Percentiles rank a stretch among this genome's conserved stretches.
Evolutionary conservation across 2,797 vertebrate species (phyloP).

Genomic region (Acanthornis magna): DNA sequence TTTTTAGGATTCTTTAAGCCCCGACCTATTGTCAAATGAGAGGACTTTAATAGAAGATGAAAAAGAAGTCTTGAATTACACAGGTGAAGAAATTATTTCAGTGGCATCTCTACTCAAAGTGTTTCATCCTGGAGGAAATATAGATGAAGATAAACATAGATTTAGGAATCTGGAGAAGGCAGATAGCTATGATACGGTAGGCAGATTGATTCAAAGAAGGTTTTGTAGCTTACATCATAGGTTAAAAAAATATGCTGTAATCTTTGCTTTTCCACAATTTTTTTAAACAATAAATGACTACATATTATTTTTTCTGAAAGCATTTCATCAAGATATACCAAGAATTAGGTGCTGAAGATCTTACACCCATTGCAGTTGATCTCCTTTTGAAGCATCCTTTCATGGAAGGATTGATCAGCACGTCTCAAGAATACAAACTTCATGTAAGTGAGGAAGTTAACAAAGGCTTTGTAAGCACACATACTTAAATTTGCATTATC

Average conservation of each 20-base stretch:
- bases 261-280: neutral
- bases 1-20: constrained; percentile 29
- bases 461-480: neutral
- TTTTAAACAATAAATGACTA: neutral
- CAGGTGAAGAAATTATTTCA: constrained; percentile 74
- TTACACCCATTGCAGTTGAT: constrained; percentile 76
- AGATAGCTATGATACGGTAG: constrained; percentile 78
- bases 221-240: neutral
- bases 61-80: constrained; percentile 18
- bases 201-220: constrained; percentile 7
- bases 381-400: constrained; percentile 82
- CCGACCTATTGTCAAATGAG: neutral
- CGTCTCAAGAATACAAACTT: constrained; percentile 76
- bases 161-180: constrained; percentile 55
- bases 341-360: constrained; percentile 76
- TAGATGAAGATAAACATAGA: constrained; percentile 43
- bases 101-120: constrained; percentile 80
- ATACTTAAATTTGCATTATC: neutral
- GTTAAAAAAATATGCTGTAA: neutral
- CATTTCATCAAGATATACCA: constrained; percentile 77
- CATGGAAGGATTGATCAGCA: constrained; percentile 80
- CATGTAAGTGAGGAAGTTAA: constrained; percentile 73
- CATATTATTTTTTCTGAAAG: constrained; percentile 55
- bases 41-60: constrained; percentile 1
- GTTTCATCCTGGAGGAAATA: constrained; percentile 71